phyloP scores from a whole-genome alignment of 2,888 invertebrate species.

The Amaurobius ferox region DNA sequence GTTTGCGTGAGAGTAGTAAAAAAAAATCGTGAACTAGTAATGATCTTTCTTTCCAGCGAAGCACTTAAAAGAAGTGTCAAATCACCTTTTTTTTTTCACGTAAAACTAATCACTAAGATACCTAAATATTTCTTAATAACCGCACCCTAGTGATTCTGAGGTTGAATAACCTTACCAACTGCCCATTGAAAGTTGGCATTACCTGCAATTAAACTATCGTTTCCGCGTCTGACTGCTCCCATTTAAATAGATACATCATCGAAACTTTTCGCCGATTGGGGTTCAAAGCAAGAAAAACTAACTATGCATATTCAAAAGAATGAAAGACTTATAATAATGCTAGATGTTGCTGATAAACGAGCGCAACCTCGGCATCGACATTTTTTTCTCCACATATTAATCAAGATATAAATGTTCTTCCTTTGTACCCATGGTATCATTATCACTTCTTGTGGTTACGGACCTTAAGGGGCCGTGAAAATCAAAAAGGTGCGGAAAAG shows the following conservation, averaged over 20 bases:
- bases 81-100: neutral
- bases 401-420: conserved; percentile 38
- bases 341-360: conserved; percentile 39
- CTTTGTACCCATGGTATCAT: neutral
- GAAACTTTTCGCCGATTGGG: conserved; percentile 27
- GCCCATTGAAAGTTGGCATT: neutral
- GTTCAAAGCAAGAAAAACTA: conserved; percentile 29
- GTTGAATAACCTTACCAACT: conserved; percentile 16
- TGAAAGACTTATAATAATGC: conserved; percentile 25
- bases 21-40: no score
- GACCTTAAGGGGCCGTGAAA: neutral
- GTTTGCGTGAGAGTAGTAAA: no score
- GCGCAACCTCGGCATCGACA: conserved; percentile 12
- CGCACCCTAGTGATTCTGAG: neutral
- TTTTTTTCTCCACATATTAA: conserved; percentile 46
- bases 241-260: conserved; percentile 46
- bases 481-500: neutral
- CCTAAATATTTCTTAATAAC: neutral
- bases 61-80: neutral
- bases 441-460: conserved; percentile 9
- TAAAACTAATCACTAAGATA: neutral
- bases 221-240: conserved; percentile 55
- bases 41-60: neutral
- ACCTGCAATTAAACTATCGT: conserved; percentile 51
- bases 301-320: conserved; percentile 31